Percentiles rank a stretch among this genome's conserved stretches.
Conservation (phyloP, 2,113 vertebrate genomes). For the Nothoprocta pentlandii region DNA sequence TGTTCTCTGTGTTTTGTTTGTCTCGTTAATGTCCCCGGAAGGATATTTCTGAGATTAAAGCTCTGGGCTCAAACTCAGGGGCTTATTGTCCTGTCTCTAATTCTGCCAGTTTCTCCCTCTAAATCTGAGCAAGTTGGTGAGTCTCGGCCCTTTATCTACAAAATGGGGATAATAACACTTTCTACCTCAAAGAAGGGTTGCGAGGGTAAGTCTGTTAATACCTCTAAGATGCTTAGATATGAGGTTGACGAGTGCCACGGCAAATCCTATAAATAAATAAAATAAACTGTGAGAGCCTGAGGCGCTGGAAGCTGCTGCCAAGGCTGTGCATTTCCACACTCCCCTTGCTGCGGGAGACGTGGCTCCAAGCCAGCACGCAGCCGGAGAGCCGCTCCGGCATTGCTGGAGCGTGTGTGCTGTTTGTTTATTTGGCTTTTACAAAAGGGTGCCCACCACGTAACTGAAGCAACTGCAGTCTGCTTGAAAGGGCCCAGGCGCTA, state of each 20-base stretch:
- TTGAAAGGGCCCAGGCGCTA: background rate
- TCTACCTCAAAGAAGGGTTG: slow-evolving; percentile 7
- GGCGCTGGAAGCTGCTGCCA: slow-evolving; percentile 70
- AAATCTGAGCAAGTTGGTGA: background rate
- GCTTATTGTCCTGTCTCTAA: background rate
- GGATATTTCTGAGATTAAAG: background rate
- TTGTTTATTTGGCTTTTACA: slow-evolving; percentile 60
- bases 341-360: slow-evolving; percentile 59
- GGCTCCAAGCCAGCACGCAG: slow-evolving; percentile 57
- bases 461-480: slow-evolving; percentile 10
- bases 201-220: slow-evolving; percentile 52
- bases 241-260: slow-evolving; percentile 35
- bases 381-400: slow-evolving; percentile 52
- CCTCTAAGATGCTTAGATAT: slow-evolving; percentile 60
- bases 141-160: background rate
- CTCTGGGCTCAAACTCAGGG: background rate
- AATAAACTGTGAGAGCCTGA: slow-evolving; percentile 74
- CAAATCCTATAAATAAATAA: slow-evolving; percentile 73
- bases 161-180: slow-evolving; percentile 16
- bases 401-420: slow-evolving; percentile 1
- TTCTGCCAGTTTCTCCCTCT: background rate
- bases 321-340: slow-evolving; percentile 70
- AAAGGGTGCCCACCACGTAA: slow-evolving; percentile 24
- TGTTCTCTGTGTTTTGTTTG: background rate
- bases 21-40: background rate